Percentiles rank a stretch among this genome's conserved stretches.
Conservation (phyloP, 2,888 invertebrate genomes). For the Caenorhabditis japonica region DNA sequence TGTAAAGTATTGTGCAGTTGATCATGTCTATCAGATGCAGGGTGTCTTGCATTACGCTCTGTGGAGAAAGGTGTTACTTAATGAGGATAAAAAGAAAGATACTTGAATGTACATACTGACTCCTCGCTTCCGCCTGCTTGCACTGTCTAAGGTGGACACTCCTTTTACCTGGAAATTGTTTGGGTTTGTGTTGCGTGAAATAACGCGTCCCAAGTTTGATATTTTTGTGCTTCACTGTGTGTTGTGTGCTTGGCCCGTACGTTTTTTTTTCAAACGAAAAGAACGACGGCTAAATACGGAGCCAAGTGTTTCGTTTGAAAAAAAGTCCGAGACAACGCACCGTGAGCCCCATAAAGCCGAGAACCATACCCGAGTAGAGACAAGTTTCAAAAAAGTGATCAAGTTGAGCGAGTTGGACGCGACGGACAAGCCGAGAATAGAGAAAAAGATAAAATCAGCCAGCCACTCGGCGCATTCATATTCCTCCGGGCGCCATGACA, state of each 20-base stretch:
- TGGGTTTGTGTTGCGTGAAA: too few species aligned
- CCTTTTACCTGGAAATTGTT: constrained; percentile 45
- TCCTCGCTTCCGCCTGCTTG: constrained; percentile 25
- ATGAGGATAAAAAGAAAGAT: too few species aligned
- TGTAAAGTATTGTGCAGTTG: constrained; percentile 49
- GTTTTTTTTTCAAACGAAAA: too few species aligned
- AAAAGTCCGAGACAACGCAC: too few species aligned
- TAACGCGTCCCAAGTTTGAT: too few species aligned
- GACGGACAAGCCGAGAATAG: constrained; percentile 25
- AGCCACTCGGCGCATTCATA: constrained; percentile 36
- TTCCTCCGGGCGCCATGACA: constrained; percentile 45
- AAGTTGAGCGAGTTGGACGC: constrained; percentile 47
- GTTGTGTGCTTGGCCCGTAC: too few species aligned
- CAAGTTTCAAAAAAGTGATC: constrained; percentile 38
- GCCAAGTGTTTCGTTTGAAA: too few species aligned
- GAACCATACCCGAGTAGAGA: constrained; percentile 32
- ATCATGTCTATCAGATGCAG: constrained; percentile 53
- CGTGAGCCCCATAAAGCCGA: too few species aligned
- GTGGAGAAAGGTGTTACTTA: constrained; percentile 11
- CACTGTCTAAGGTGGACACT: constrained; percentile 23
- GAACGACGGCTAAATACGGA: too few species aligned
- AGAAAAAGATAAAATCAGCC: constrained; percentile 48
- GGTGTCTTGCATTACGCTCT: constrained; percentile 51
- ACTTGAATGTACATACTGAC: constrained; percentile 51
- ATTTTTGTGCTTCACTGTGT: too few species aligned